phyloP scores from a whole-genome alignment of 2,797 vertebrate genomes.

The Myripristis murdjan region DNA sequence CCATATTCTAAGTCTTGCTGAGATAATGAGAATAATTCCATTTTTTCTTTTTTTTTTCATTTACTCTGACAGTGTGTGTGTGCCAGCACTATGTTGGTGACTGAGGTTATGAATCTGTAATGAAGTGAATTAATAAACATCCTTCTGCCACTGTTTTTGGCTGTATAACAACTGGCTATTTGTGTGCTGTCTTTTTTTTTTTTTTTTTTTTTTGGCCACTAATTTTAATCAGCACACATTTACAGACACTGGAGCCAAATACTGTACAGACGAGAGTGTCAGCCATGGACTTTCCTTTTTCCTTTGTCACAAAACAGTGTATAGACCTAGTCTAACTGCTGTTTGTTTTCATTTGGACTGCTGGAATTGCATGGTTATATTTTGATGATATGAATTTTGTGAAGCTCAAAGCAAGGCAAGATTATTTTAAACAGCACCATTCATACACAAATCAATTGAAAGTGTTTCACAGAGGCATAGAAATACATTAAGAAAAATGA shows the following conservation, averaged over 20 bases:
- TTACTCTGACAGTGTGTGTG: constrained; percentile 19
- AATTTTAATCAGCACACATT: not conserved
- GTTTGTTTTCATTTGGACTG: too few species aligned
- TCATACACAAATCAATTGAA: too few species aligned
- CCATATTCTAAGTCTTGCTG: constrained; percentile 11
- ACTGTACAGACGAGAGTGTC: too few species aligned
- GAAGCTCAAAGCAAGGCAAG: too few species aligned
- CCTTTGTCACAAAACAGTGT: too few species aligned
- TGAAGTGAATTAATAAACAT: constrained; percentile 52
- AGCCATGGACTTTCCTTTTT: too few species aligned
- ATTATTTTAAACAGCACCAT: too few species aligned
- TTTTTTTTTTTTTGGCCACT: not conserved
- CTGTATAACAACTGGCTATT: not conserved
- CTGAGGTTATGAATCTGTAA: constrained; percentile 55
- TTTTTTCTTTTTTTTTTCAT: constrained; percentile 28
- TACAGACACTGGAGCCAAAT: not conserved
- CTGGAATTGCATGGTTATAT: too few species aligned
- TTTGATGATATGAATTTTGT: too few species aligned
- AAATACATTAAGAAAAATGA: too few species aligned
- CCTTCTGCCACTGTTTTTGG: constrained; percentile 24
- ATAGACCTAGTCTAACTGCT: too few species aligned
- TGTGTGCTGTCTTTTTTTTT: constrained; percentile 2
- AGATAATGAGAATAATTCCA: constrained; percentile 21
- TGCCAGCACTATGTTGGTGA: constrained; percentile 31
- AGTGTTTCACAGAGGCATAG: too few species aligned